Evolutionary conservation across 2,113 vertebrate genomes (phyloP).

Genomic region (Callipepla squamata): DNA sequence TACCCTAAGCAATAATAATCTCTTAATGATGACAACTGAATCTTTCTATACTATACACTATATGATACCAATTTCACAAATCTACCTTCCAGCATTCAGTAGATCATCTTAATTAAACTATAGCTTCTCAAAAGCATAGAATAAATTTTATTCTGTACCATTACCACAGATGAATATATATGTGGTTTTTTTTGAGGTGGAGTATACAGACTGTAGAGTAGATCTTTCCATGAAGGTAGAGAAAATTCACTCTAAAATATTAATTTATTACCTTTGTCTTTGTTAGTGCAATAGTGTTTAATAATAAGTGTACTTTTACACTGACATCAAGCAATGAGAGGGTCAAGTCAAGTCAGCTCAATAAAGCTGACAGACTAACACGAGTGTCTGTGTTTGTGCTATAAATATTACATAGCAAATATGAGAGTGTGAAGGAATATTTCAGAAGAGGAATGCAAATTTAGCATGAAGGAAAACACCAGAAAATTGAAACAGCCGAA

Average conservation of each 20-base stretch:
- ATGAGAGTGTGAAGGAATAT: background rate
- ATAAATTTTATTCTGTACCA: slow-evolving; percentile 36
- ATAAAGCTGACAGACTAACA: slow-evolving; percentile 45
- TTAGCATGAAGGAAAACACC: background rate
- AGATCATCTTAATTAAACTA: slow-evolving; percentile 57
- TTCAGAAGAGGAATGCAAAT: slow-evolving; percentile 34
- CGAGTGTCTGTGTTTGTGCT: background rate
- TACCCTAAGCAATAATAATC: background rate
- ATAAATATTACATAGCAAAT: slow-evolving; percentile 46
- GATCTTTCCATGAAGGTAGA: background rate
- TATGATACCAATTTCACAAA: slow-evolving; percentile 7
- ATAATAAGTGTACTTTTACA: slow-evolving; percentile 34
- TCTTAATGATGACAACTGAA: slow-evolving; percentile 29
- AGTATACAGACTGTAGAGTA: background rate
- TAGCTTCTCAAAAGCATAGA: slow-evolving; percentile 24
- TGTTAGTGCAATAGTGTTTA: slow-evolving; percentile 34
- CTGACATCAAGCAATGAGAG: slow-evolving; percentile 37
- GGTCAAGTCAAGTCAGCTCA: slow-evolving; percentile 44
- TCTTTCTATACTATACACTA: background rate
- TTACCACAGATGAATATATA: background rate
- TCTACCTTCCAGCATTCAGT: slow-evolving; percentile 35
- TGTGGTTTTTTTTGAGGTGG: background rate
- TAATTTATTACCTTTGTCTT: slow-evolving; percentile 42
- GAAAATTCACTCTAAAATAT: slow-evolving; percentile 20
- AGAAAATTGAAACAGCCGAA: background rate